Base-by-base conservation (phyloP, 2,797 vertebrate genomes). In the Trachops cirrhosus region DNA sequence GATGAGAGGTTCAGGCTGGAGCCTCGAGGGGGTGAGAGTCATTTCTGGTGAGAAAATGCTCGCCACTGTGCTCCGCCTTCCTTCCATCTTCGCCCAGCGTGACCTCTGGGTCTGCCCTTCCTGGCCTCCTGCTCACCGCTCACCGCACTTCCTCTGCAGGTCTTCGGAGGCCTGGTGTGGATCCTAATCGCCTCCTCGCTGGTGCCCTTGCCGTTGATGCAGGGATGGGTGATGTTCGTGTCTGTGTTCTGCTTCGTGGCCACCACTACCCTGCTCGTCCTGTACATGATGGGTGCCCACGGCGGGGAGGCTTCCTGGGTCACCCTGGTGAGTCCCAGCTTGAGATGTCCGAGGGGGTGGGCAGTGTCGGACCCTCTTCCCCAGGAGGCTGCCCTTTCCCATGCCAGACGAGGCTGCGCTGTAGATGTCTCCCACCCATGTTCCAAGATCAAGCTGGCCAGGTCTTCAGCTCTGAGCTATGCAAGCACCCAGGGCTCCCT, bases 201-300 rank as follows among this genome's bases (percentile, higher is more conserved):
- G 0, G 94, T 99, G 5, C 0, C 0, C 0, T 0, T 4, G 0
- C 0, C 75, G 0, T 97, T 99, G 0, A 74, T 98, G 68, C 99
- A 99, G 98, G 99, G 98, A 94, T 99, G 99, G 98, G 99, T 99
- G 92, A 99, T 99, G 99, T 99, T 99, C 6, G 99, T 99, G 52
- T 99, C 99, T 0, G 97, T 99, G 71, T 99, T 99, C 97, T 99
- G 99, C 98, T 99, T 99, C 5, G 0, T 99, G 71, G 92, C 98
- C 95, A 99, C 99, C 19, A 98, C 74, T 0, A 1, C 97, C 48
- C 96, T 99, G 96, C 98, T 99, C 97, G 64, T 99, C 96, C 82
- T 99, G 86, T 98, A 99, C 29, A 59, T 99, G 7, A 97, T 97
- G 0, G 98, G 98, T 0, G 97, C 64, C 2, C 98, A 99, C 0